Conservation (phyloP, 2,888 invertebrate species). For the Gymnosoma rotundatum region DNA sequence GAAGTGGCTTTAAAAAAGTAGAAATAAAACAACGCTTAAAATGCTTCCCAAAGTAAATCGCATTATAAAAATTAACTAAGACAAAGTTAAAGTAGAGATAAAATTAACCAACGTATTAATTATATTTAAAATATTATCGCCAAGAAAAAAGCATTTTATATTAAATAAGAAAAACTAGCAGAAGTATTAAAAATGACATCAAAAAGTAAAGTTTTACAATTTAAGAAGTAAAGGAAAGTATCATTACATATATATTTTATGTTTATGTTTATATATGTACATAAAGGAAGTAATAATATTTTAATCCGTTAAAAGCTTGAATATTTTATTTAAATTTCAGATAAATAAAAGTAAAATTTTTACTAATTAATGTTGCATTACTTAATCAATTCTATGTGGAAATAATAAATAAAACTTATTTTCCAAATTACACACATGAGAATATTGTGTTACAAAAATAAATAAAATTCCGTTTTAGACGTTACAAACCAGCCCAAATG, state of each 20-base stretch:
- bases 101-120: conserved; percentile 25
- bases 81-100: conserved; percentile 6
- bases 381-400: too few species aligned
- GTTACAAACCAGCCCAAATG: not conserved
- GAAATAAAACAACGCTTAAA: not conserved
- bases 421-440: not conserved
- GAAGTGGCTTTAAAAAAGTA: conserved; percentile 14
- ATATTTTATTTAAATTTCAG: too few species aligned
- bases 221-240: not conserved
- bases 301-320: too few species aligned
- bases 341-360: too few species aligned
- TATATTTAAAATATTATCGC: conserved; percentile 30
- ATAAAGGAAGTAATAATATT: too few species aligned
- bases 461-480: not conserved
- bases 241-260: not conserved
- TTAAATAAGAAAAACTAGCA: not conserved
- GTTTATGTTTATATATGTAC: too few species aligned
- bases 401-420: too few species aligned
- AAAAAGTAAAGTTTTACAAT: not conserved
- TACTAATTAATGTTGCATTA: too few species aligned
- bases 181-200: not conserved
- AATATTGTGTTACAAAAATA: conserved; percentile 21
- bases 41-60: conserved; percentile 13
- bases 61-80: conserved; percentile 23
- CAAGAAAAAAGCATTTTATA: not conserved